Evolutionary conservation across 2,113 vertebrate genomes (phyloP).

Genomic region (Bubo bubo): DNA sequence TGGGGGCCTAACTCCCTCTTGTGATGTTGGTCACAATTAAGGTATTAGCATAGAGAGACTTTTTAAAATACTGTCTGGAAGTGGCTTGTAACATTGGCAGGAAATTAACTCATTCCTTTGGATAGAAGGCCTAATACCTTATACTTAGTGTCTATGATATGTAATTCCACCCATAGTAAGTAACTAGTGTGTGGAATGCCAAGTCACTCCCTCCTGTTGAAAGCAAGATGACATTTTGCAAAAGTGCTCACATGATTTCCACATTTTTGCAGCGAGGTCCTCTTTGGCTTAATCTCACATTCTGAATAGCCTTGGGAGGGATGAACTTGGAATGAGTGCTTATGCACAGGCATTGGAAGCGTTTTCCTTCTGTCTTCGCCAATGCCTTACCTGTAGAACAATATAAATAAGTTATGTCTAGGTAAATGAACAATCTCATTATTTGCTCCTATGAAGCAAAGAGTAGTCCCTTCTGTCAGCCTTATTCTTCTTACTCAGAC

Average conservation of each 20-base stretch:
- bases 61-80: neutral
- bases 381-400: conserved; percentile 58
- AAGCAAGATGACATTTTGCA: neutral
- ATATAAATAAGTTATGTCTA: neutral
- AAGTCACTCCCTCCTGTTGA: neutral
- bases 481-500: neutral
- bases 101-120: neutral
- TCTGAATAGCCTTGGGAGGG: conserved; percentile 66
- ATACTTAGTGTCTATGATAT: neutral
- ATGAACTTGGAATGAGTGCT: conserved; percentile 72
- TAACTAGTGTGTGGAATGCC: neutral
- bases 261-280: conserved; percentile 78
- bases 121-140: neutral
- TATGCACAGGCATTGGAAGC: conserved; percentile 81
- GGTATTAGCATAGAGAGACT: neutral
- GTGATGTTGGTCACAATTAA: neutral
- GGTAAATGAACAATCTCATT: neutral
- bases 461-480: neutral
- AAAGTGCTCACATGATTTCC: conserved; percentile 85
- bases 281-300: conserved; percentile 75
- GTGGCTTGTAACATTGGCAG: too few relatives aligned
- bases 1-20: neutral
- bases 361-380: conserved; percentile 12
- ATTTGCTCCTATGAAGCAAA: neutral
- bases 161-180: neutral